Evolutionary conservation across 2,113 vertebrate species (phyloP).

Genomic region (Podarcis cretensis): DNA sequence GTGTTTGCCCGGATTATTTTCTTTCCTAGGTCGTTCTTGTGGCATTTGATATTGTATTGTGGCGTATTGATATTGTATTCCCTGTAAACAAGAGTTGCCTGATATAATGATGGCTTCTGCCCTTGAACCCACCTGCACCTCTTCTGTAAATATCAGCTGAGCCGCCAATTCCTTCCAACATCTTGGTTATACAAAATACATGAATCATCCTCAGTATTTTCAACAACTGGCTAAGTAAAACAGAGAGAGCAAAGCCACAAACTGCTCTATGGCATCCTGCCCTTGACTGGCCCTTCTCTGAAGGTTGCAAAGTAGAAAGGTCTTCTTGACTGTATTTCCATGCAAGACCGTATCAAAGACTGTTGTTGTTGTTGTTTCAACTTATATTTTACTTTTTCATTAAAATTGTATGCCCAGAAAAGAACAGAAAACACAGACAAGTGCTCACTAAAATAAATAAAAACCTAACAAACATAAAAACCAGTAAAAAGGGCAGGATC

Average conservation of each 20-base stretch:
- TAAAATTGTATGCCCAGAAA: background rate
- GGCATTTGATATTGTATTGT: no score
- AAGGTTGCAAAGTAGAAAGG: background rate
- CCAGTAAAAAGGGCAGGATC: background rate
- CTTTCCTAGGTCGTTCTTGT: background rate
- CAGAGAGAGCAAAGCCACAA: background rate
- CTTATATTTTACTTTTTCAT: background rate
- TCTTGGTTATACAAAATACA: background rate
- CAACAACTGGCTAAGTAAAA: background rate
- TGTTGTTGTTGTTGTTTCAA: background rate
- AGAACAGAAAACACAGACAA: background rate
- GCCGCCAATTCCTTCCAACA: background rate
- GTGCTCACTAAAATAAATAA: background rate
- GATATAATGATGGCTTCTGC: background rate
- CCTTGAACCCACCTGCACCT: background rate
- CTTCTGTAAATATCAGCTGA: background rate
- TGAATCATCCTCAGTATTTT: background rate
- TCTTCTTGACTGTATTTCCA: background rate
- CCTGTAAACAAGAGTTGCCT: background rate
- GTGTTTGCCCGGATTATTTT: background rate
- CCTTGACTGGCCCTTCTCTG: background rate
- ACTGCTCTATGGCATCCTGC: background rate
- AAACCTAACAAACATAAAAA: background rate
- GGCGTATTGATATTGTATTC: background rate
- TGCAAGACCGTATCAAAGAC: background rate